Base-by-base conservation (phyloP, 2,113 vertebrate species). In the Epinephelus fuscoguttatus region DNA sequence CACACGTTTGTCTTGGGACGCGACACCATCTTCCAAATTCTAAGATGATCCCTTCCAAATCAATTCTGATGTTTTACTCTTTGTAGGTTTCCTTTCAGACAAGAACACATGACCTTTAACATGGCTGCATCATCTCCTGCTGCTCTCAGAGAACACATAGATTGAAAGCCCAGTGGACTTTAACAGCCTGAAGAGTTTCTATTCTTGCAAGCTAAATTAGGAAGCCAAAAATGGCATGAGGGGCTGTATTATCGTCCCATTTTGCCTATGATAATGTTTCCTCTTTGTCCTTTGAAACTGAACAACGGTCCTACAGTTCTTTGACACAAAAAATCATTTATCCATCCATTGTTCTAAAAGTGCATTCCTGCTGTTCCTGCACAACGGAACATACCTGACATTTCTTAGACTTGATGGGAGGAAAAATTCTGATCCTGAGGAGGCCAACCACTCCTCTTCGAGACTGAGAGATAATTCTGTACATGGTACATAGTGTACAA, bases 201-300 rank as follows among this genome's bases (percentile, higher is more conserved):
- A 90, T 88, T 92, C 88, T 86, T 86, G 74, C 25, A 25, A 73
- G 61, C 68, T 80, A 90, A 91, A 92, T 87, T 92, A 91, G 77
- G 85, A 90, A 80, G 71, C 75, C 75, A 82, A 87, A 90, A 87
- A 88, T 82, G 83, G 85, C 71, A 83, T 6, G 30, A 85, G 52
- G 52, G 63, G 78, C 70, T 86, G 40, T 73, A 56, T 80, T 87
- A 88, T 73, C 56, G 85, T 74, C 83, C 88, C 70, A 89, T 77
- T 89, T 90, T 78, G 56, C 14, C 23, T 25, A 37, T 40, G 53
- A 85, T 67, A 50, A 77, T 52, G 19, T 78, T 87, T 87, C 53
- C 42, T 55, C 70, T 79, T 75, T 70, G 82, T 80, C 86, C 74
- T 82, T 71, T 82, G 21, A 71, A 84, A 78, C 70, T 10, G 72